Evolutionary conservation across 2,888 invertebrate genomes (phyloP).

Genomic region (Parochlus steinenii): DNA sequence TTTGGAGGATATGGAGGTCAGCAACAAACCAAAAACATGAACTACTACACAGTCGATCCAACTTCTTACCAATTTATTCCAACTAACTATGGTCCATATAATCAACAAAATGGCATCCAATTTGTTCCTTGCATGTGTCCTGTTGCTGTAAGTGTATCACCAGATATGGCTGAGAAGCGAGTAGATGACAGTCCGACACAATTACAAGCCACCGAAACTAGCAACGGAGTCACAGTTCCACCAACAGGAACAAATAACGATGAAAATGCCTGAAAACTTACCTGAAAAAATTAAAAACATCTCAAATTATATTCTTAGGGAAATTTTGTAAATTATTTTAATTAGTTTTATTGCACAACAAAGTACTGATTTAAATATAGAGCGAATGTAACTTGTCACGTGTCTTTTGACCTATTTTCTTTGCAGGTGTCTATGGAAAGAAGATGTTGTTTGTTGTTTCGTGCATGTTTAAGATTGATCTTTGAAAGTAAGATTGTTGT

Average conservation of each 20-base stretch:
- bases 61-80: constrained; percentile 9
- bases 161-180: constrained; percentile 2
- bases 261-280: neutral
- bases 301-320: neutral
- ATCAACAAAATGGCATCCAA: constrained; percentile 4
- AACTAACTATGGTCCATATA: neutral
- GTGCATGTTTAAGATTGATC: too few relatives aligned
- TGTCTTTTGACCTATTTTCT: too few relatives aligned
- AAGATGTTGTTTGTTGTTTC: too few relatives aligned
- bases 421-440: too few relatives aligned
- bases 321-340: neutral
- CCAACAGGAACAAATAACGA: neutral
- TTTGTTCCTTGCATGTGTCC: constrained; percentile 11
- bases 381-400: too few relatives aligned
- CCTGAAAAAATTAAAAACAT: neutral
- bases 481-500: too few relatives aligned
- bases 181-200: constrained; percentile 4
- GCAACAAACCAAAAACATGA: too few relatives aligned
- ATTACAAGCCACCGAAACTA: neutral
- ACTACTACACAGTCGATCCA: constrained; percentile 7
- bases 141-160: constrained; percentile 6
- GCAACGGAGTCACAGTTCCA: neutral
- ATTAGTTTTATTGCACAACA: too few relatives aligned
- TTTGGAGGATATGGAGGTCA: too few relatives aligned
- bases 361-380: too few relatives aligned